Evolutionary conservation across 2,797 vertebrate genomes (phyloP).

Genomic region (Loris lydekkerianus): DNA sequence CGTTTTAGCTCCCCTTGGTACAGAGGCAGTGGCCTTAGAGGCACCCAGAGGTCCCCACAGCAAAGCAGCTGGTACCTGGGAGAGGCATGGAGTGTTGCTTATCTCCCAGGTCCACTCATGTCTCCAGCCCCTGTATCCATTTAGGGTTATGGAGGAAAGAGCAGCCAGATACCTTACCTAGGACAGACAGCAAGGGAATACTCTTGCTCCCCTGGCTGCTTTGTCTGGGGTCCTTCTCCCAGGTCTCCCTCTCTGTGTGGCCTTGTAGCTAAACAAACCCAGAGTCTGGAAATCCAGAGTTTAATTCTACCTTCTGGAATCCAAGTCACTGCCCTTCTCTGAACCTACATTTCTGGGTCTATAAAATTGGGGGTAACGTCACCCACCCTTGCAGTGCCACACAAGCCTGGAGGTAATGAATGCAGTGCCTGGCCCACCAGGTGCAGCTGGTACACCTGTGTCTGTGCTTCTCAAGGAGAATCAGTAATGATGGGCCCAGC

Average conservation of each 20-base stretch:
- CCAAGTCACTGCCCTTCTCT: neutral
- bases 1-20: neutral
- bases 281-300: neutral
- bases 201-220: neutral
- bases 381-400: neutral
- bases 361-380: neutral
- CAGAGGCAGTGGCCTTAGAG: neutral
- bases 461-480: neutral
- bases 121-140: neutral
- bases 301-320: too few species aligned
- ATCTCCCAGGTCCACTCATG: fast-evolving
- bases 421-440: neutral
- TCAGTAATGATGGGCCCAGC: neutral
- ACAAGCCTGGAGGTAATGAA: fast-evolving
- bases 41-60: neutral
- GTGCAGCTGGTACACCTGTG: fast-evolving
- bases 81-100: neutral
- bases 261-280: neutral
- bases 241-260: neutral
- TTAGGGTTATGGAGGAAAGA: neutral
- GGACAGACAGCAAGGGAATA: too few species aligned
- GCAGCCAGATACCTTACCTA: neutral
- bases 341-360: neutral
- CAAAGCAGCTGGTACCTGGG: neutral
- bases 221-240: neutral